Conservation (phyloP, 2,888 invertebrate genomes). For the Coelinius sp. region DNA sequence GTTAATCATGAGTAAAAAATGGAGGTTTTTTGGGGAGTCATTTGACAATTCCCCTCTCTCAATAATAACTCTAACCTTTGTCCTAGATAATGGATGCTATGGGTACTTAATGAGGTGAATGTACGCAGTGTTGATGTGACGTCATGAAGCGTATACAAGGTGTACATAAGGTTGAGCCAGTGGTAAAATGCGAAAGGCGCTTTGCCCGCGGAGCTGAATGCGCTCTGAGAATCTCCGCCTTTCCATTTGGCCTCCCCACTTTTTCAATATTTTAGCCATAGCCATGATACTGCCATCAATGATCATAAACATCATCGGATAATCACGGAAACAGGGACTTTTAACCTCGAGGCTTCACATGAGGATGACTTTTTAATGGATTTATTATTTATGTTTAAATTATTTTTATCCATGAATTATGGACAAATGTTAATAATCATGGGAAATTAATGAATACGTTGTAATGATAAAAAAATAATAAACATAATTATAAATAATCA, state of each 20-base stretch:
- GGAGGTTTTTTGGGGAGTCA: slow-evolving; percentile 17
- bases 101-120: slow-evolving; percentile 60
- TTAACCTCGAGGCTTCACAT: no score
- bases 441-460: no score
- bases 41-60: slow-evolving; percentile 14
- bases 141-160: slow-evolving; percentile 45
- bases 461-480: no score
- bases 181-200: slow-evolving; percentile 21
- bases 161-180: slow-evolving; percentile 36
- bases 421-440: no score
- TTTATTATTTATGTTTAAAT: no score
- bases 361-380: no score
- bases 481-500: no score
- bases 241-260: slow-evolving; percentile 32
- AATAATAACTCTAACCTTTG: slow-evolving; percentile 55
- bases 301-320: not conserved
- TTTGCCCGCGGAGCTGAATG: slow-evolving; percentile 6
- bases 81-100: slow-evolving; percentile 57
- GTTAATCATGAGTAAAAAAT: not conserved
- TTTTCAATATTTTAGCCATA: not conserved
- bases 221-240: slow-evolving; percentile 31
- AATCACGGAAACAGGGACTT: not conserved
- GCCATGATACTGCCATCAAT: not conserved
- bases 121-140: slow-evolving; percentile 52
- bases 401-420: no score